Conservation (phyloP, 2,113 vertebrate species). For the Chauna torquata region DNA sequence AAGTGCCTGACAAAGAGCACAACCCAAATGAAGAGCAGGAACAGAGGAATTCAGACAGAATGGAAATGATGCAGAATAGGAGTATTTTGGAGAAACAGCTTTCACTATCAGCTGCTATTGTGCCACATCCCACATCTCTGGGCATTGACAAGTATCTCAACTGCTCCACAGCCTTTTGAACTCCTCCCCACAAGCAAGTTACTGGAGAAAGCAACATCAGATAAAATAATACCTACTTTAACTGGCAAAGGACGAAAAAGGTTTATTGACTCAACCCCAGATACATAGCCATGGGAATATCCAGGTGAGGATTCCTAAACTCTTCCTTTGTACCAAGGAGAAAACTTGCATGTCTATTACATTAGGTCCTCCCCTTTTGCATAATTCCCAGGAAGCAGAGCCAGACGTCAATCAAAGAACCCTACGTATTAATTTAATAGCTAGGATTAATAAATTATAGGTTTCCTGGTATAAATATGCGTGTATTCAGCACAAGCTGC, state of each 20-base stretch:
- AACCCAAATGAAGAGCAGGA: background rate
- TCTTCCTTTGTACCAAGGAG: background rate
- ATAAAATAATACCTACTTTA: background rate
- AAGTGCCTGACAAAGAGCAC: background rate
- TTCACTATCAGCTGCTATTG: background rate
- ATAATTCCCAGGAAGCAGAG: slow-evolving; percentile 16
- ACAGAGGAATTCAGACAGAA: background rate
- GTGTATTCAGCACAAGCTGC: background rate
- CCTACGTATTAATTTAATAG: slow-evolving; percentile 36
- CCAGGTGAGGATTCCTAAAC: background rate
- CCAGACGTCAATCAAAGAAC: slow-evolving; percentile 13
- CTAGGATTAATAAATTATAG: slow-evolving; percentile 57
- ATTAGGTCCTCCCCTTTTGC: background rate
- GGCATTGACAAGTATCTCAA: background rate
- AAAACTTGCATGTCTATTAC: background rate
- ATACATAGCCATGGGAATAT: background rate
- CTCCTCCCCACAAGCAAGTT: background rate
- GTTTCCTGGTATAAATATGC: slow-evolving; percentile 6
- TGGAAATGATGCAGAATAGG: background rate
- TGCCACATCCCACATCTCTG: background rate
- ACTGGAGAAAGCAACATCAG: background rate
- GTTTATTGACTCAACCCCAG: background rate
- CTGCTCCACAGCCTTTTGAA: background rate
- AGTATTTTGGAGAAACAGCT: background rate
- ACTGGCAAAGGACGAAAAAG: background rate